Percentiles rank a stretch among this genome's conserved stretches.
phyloP scores from a whole-genome alignment of 1,140 invertebrate species.

The Chrysopa pallens region DNA sequence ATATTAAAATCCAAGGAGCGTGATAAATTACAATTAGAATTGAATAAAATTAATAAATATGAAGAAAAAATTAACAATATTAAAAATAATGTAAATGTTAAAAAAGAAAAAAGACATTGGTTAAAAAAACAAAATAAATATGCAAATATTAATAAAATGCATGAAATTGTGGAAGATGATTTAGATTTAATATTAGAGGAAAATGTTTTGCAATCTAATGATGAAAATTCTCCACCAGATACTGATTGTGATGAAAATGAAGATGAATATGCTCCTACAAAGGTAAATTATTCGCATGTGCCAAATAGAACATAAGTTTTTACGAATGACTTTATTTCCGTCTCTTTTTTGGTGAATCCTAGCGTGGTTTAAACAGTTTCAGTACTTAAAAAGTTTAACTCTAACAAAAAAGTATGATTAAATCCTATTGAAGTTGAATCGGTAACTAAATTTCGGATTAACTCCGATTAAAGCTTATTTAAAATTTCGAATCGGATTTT shows the following conservation, averaged over 20 bases:
- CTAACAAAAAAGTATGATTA: too few species aligned
- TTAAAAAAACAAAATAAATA: slow-evolving; percentile 20
- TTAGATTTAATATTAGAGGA: slow-evolving; percentile 22
- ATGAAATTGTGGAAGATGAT: slow-evolving; percentile 15
- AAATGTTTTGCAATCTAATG: slow-evolving; percentile 22
- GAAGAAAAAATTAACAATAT: slow-evolving; percentile 32
- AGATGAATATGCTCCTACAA: slow-evolving; percentile 23
- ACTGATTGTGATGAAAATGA: slow-evolving; percentile 27
- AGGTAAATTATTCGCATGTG: slow-evolving; percentile 14
- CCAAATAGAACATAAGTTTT: too few species aligned
- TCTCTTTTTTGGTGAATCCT: too few species aligned
- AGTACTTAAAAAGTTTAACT: too few species aligned
- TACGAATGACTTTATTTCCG: too few species aligned
- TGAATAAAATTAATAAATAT: slow-evolving; percentile 34
- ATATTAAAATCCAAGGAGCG: slow-evolving; percentile 34
- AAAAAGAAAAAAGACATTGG: slow-evolving; percentile 16
- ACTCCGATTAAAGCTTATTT: too few species aligned
- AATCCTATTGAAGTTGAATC: too few species aligned
- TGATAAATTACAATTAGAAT: slow-evolving; percentile 27
- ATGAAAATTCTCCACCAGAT: slow-evolving; percentile 25
- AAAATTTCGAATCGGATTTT: too few species aligned
- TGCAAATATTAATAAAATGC: slow-evolving; percentile 16
- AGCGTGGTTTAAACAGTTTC: too few species aligned
- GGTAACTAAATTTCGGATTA: too few species aligned
- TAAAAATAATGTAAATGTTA: slow-evolving; percentile 13